phyloP scores from a whole-genome alignment of 2,113 vertebrate species.

The Chloebia gouldiae region DNA sequence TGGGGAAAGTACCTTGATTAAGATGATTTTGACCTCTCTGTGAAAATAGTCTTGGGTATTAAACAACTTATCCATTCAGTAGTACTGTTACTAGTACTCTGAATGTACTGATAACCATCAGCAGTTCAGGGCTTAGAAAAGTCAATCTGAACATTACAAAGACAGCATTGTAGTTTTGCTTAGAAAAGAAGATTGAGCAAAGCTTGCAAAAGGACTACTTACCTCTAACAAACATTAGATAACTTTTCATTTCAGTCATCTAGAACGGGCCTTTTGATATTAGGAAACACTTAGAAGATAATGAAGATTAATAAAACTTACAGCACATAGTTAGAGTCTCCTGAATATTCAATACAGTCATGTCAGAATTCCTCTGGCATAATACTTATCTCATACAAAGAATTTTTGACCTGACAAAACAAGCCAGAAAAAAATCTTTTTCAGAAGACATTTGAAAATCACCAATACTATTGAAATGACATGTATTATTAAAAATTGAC shows the following conservation, averaged over 20 bases:
- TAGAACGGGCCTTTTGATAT: neutral
- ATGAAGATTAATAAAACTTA: neutral
- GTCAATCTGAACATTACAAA: neutral
- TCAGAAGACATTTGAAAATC: neutral
- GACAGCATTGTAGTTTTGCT: neutral
- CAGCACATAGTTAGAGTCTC: neutral
- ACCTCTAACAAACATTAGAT: neutral
- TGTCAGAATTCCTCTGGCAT: neutral
- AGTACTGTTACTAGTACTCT: neutral
- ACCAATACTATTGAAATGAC: neutral
- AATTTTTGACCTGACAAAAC: neutral
- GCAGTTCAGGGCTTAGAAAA: neutral
- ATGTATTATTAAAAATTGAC: neutral
- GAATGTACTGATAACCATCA: neutral
- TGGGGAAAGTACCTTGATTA: neutral
- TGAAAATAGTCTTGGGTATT: neutral
- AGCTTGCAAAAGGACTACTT: neutral
- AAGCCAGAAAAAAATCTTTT: neutral
- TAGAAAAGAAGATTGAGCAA: neutral
- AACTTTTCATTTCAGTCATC: neutral
- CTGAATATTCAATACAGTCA: neutral
- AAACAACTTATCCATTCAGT: neutral
- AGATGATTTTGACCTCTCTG: neutral
- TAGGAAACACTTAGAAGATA: neutral
- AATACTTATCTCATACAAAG: neutral